Evolutionary conservation across 2,113 vertebrate species (phyloP), one percentile per base, ranked within the genome.

Genomic region (Eudyptes chrysolophus): DNA sequence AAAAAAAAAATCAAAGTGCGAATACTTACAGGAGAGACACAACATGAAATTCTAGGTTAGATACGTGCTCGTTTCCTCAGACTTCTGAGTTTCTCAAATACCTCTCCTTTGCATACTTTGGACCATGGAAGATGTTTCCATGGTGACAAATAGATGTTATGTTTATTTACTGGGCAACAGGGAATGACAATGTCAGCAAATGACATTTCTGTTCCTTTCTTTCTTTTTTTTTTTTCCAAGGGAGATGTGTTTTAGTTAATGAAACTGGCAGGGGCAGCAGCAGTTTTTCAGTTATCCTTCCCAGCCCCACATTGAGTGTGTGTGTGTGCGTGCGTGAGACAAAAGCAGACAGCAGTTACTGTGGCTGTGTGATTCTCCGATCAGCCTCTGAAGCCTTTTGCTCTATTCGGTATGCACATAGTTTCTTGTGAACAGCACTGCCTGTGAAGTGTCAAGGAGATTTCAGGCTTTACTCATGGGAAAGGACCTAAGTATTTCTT

Each of bases 161-260:
- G 72, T 98, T 98, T 98, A 97, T 98, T 98, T 98, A 98, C 95
- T 96, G 95, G 98, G 84, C 94, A 97, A 81, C 90, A 89, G 88
- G 96, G 96, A 98, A 98, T 94, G 97, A 98, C 94, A 97, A 57
- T 96, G 96, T 92, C 89, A 92, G 87, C 84, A 97, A 96, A 94
- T 97, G 96, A 97, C 96, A 98, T 98, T 98, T 98, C 92, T 95
- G 92, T 96, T 97, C 84, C 85, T 97, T 97, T 87, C 60, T 89
- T 88, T 85, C 87, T 80, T 92, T 68, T 79, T 82, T 88, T 92
- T 95, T 92, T 69, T 84, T 79, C 36, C 44, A 44, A 84, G 69
- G 80, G 94, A 97, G 84, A 95, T 97, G 78, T 98, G 65, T 96
- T 98, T 97, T 95, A 95, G 94, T 90, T 90, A 84, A 97, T 97